Percentiles rank a stretch among this genome's conserved stretches.
These are phyloP conservation scores for Papilio demoleus DNA, from an alignment of 2,888 invertebrate species.

Conservation along the genomic window DNA sequence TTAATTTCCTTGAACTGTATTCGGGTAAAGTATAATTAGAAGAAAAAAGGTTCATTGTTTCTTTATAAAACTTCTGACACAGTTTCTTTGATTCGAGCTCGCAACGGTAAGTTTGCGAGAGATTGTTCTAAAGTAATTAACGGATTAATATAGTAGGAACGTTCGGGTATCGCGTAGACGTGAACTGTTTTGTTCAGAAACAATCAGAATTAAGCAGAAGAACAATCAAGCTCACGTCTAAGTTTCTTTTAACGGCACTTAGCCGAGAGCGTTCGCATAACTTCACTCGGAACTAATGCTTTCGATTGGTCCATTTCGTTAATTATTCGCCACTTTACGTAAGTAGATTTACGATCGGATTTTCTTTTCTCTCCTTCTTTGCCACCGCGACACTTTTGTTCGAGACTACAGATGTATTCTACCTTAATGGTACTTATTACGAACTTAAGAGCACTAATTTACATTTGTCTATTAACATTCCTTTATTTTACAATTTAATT, in stretches of 20 bases:
- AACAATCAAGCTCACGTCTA: slow-evolving; percentile 79
- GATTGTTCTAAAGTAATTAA: slow-evolving; percentile 82
- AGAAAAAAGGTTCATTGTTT: slow-evolving; percentile 64
- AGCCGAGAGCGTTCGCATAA: slow-evolving; percentile 74
- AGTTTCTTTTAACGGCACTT: slow-evolving; percentile 83
- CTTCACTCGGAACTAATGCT: slow-evolving; percentile 79
- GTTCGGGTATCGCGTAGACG: slow-evolving; percentile 69
- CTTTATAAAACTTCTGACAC: slow-evolving; percentile 68
- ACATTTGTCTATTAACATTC: slow-evolving; percentile 37
- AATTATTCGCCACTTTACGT: slow-evolving; percentile 83
- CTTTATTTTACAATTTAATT: slow-evolving; percentile 42
- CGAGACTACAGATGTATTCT: slow-evolving; percentile 54
- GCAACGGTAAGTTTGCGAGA: slow-evolving; percentile 68
- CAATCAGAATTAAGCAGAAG: slow-evolving; percentile 80
- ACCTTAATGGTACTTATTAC: slow-evolving; percentile 67
- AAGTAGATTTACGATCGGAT: slow-evolving; percentile 80
- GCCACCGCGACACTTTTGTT: slow-evolving; percentile 57
- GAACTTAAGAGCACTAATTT: slow-evolving; percentile 66
- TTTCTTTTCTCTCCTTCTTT: slow-evolving; percentile 63
- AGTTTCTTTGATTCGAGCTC: slow-evolving; percentile 63
- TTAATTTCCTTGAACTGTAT: slow-evolving; percentile 43
- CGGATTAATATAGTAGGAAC: slow-evolving; percentile 79
- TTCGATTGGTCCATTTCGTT: slow-evolving; percentile 82
- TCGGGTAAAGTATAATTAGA: slow-evolving; percentile 61
- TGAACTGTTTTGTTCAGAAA: slow-evolving; percentile 76